phyloP scores from a whole-genome alignment of 2,797 vertebrate genomes.

The Parauchenoglanis punctatus region DNA sequence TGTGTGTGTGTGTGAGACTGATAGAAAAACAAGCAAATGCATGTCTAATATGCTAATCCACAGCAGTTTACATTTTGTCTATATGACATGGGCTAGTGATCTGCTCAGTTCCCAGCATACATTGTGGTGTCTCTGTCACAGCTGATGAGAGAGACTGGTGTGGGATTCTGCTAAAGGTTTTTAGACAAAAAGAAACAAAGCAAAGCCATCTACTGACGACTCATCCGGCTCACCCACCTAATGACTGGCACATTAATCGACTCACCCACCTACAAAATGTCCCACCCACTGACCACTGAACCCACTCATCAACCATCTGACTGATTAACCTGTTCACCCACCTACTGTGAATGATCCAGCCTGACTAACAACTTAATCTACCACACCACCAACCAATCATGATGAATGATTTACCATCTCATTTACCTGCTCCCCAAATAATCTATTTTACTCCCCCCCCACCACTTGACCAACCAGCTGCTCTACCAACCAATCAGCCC shows the following conservation, averaged over 20 bases:
- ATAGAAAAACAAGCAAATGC: neutral
- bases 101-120: conserved; percentile 37
- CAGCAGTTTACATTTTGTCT: conserved; percentile 21
- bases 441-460: neutral
- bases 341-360: neutral
- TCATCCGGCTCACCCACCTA: neutral
- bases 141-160: neutral
- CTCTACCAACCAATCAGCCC: neutral
- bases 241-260: neutral
- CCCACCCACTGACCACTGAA: neutral
- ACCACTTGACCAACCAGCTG: neutral
- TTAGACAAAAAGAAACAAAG: neutral
- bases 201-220: neutral
- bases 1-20: neutral
- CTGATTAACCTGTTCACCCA: neutral
- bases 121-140: conserved; percentile 10
- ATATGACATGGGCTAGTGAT: conserved; percentile 20
- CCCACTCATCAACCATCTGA: too few species aligned
- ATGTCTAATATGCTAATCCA: conserved; percentile 48
- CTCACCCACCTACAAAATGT: neutral
- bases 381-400: too few species aligned
- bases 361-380: too few species aligned
- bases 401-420: neutral
- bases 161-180: neutral
- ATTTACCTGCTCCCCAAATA: neutral